Evolutionary conservation across 2,888 invertebrate species (phyloP).

Genomic region (Lasioglossum morio): DNA sequence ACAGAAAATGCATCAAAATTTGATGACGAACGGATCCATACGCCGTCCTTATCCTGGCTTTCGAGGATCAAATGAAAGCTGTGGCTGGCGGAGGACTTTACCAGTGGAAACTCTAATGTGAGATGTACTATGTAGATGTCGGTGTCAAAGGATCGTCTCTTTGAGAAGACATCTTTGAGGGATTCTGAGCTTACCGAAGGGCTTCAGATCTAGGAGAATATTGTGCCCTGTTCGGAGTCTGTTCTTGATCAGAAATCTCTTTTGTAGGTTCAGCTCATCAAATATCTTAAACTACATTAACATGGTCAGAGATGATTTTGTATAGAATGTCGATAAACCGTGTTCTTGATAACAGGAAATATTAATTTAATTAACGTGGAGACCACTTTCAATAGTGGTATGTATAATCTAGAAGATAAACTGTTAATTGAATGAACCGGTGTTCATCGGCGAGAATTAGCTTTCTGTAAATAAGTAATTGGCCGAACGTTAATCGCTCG

Average conservation of each 20-base stretch:
- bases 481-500: neutral
- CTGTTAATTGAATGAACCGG: no score
- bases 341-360: neutral
- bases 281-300: neutral
- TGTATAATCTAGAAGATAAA: neutral
- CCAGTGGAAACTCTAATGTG: neutral
- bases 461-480: neutral
- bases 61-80: neutral
- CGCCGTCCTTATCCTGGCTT: neutral
- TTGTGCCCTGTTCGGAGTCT: neutral
- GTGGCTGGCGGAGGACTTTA: neutral
- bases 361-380: neutral
- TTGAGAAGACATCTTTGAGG: neutral
- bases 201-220: neutral
- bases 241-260: neutral
- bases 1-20: conserved; percentile 24
- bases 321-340: neutral
- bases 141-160: neutral
- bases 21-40: conserved; percentile 29
- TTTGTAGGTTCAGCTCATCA: neutral
- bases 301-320: neutral
- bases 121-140: neutral
- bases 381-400: neutral
- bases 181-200: neutral
- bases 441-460: neutral